These are phyloP conservation scores for Phrixothrix hirtus DNA, from an alignment of 2,888 invertebrate species.

Conservation along the genomic window DNA sequence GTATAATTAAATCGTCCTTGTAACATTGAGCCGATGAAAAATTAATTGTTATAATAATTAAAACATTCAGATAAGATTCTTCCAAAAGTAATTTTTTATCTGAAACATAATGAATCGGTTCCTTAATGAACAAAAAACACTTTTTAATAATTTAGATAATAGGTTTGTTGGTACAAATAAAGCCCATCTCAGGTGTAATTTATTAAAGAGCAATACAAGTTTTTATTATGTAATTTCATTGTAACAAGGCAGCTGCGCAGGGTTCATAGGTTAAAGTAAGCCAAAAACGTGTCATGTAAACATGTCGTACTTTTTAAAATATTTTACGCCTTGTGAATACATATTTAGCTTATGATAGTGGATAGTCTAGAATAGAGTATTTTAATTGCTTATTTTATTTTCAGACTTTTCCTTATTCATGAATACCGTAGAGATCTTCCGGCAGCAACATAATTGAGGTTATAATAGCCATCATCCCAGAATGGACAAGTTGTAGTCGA, in stretches of 20 bases:
- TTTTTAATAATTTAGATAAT: neutral
- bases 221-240: constrained; percentile 18
- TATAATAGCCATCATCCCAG: constrained; percentile 36
- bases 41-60: neutral
- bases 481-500: constrained; percentile 32
- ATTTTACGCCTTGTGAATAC: constrained; percentile 9
- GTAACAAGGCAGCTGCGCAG: constrained; percentile 16
- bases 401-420: constrained; percentile 21
- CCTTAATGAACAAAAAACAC: neutral
- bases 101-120: neutral
- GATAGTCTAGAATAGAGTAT: constrained; percentile 1
- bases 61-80: neutral
- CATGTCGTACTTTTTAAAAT: constrained; percentile 10
- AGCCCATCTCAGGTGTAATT: constrained; percentile 6
- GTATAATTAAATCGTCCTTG: no score
- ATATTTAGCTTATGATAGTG: no score
- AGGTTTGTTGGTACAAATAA: constrained; percentile 3
- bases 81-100: no score
- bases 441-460: constrained; percentile 38
- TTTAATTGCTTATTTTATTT: constrained; percentile 18
- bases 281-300: constrained; percentile 13
- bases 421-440: constrained; percentile 28
- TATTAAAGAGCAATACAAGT: constrained; percentile 1
- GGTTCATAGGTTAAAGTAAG: constrained; percentile 24
- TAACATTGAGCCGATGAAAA: no score